Percentiles rank a stretch among this genome's conserved stretches.
These are phyloP conservation scores for Oreocharis arfaki DNA, from an alignment of 2,113 vertebrate genomes.

Conservation along the genomic window DNA sequence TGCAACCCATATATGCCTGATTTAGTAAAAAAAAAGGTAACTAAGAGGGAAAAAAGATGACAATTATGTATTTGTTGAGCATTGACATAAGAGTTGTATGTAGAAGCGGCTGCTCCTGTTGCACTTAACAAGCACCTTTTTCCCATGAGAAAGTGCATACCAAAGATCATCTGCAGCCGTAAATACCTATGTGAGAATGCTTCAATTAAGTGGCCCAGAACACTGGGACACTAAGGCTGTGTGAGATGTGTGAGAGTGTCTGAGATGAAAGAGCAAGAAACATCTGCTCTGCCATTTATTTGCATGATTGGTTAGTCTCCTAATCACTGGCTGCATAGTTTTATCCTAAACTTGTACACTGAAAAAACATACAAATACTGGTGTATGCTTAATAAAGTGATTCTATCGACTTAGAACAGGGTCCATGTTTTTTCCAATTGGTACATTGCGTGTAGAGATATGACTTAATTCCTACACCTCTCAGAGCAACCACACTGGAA, in stretches of 20 bases:
- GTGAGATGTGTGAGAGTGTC: background rate
- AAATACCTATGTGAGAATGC: background rate
- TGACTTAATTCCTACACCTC: background rate
- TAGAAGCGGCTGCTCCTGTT: background rate
- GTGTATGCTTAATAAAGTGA: background rate
- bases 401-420: background rate
- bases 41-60: background rate
- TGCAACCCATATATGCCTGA: background rate
- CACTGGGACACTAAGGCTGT: background rate
- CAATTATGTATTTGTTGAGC: background rate
- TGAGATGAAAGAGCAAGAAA: background rate
- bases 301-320: fast-evolving
- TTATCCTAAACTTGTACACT: background rate
- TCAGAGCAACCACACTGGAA: background rate
- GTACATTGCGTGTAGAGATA: background rate
- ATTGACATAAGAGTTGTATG: background rate
- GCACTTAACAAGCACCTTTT: background rate
- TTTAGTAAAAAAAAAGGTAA: background rate
- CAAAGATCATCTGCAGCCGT: background rate
- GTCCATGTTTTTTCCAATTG: background rate
- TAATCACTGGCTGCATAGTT: background rate
- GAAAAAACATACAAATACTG: background rate
- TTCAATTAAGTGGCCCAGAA: background rate
- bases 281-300: background rate
- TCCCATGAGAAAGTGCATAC: background rate